Conservation (phyloP, 1,140 invertebrate genomes). For the Pentalonia nigronervosa region DNA sequence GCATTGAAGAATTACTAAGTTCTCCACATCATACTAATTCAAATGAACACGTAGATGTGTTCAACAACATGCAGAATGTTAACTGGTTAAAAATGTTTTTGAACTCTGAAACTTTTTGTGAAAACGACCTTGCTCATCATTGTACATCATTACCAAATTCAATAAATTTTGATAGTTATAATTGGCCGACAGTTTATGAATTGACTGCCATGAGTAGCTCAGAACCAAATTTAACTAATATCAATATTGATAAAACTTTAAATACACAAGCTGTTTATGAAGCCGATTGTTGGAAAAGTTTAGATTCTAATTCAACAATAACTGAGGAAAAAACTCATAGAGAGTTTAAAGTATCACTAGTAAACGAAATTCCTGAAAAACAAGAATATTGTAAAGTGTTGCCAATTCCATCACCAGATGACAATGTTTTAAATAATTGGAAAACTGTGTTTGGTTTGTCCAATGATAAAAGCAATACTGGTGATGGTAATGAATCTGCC, state of each 20-base stretch:
- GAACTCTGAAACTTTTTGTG: slow-evolving; percentile 29
- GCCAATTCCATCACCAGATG: slow-evolving; percentile 22
- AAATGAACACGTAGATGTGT: background rate
- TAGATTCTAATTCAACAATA: slow-evolving; percentile 45
- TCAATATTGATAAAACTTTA: slow-evolving; percentile 9
- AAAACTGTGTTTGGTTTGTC: background rate
- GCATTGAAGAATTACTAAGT: slow-evolving; percentile 22
- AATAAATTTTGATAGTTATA: slow-evolving; percentile 52
- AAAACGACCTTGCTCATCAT: slow-evolving; percentile 34
- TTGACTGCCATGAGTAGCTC: slow-evolving; percentile 40
- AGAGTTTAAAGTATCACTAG: slow-evolving; percentile 51
- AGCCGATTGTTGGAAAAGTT: slow-evolving; percentile 41
- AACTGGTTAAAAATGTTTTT: slow-evolving; percentile 51
- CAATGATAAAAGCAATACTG: background rate
- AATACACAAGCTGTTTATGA: slow-evolving; percentile 47
- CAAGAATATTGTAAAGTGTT: background rate
- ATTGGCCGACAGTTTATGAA: slow-evolving; percentile 60
- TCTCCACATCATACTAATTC: background rate
- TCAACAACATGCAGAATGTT: slow-evolving; percentile 1
- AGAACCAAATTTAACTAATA: slow-evolving; percentile 41
- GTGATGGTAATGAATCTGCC: slow-evolving; percentile 15
- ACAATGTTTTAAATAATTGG: slow-evolving; percentile 59
- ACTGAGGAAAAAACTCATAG: slow-evolving; percentile 41
- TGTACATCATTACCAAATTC: slow-evolving; percentile 54
- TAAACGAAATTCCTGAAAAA: slow-evolving; percentile 23